Percentiles rank a stretch among this genome's conserved stretches.
phyloP scores from a whole-genome alignment of 64 coral and sea anemone genomes.

The Porites lutea region DNA sequence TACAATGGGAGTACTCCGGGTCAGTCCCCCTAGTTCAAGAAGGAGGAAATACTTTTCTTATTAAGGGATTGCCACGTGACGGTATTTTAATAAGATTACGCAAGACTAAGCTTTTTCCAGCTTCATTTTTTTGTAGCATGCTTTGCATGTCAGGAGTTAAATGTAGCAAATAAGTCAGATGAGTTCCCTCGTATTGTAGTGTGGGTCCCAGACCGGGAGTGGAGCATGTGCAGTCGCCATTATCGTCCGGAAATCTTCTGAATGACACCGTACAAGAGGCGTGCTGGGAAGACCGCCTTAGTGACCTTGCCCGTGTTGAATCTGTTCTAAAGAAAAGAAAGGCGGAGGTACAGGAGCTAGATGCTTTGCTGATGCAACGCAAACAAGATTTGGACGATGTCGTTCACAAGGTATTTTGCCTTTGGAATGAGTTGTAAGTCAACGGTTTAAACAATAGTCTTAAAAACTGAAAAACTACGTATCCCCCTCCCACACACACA shows the following conservation, averaged over 20 bases:
- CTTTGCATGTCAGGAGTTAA: too few relatives aligned
- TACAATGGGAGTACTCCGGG: too few relatives aligned
- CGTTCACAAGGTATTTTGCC: conserved; percentile 46
- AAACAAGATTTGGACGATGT: conserved; percentile 57
- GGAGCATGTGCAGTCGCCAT: background rate
- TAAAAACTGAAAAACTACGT: too few relatives aligned
- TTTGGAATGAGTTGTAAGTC: background rate
- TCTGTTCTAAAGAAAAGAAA: conserved; percentile 51
- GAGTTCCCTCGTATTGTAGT: background rate
- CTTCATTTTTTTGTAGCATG: too few relatives aligned
- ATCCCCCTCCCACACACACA: too few relatives aligned
- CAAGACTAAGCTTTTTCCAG: too few relatives aligned
- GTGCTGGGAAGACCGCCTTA: conserved; percentile 49
- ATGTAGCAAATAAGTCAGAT: too few relatives aligned
- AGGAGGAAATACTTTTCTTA: too few relatives aligned
- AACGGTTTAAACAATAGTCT: too few relatives aligned
- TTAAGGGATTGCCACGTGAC: too few relatives aligned
- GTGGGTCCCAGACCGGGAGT: background rate
- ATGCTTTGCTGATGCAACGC: conserved; percentile 64
- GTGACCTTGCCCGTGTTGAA: conserved; percentile 70
- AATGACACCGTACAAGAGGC: background rate
- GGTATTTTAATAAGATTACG: too few relatives aligned
- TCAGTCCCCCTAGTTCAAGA: too few relatives aligned
- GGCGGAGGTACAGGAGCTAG: conserved; percentile 69
- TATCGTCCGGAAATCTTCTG: background rate